A percentile compares a stretch with the other conserved stretches of the same genome.
Evolutionary conservation across 2,797 vertebrate species (phyloP).

Genomic region (Rhodeus uyekii): DNA sequence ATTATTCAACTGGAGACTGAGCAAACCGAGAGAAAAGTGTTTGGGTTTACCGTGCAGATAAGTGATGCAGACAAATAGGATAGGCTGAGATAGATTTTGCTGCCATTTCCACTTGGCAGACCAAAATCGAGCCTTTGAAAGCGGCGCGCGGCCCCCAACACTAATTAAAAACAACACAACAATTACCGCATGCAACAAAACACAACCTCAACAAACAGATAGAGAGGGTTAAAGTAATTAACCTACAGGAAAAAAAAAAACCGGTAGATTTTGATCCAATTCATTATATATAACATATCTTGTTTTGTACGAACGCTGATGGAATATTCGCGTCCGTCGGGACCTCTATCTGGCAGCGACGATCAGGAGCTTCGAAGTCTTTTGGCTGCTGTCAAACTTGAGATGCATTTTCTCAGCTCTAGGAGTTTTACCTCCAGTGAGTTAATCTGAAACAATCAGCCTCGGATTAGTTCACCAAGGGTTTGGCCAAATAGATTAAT

Average conservation of each 20-base stretch:
- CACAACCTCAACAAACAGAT: constrained; percentile 76
- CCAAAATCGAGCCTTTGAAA: constrained; percentile 60
- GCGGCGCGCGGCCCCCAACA: constrained; percentile 32
- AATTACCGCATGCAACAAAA: constrained; percentile 52
- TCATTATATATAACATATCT: constrained; percentile 71
- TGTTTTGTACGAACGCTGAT: constrained; percentile 50
- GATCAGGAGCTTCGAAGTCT: constrained; percentile 9
- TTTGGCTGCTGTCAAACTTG: constrained; percentile 28
- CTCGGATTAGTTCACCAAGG: constrained; percentile 22
- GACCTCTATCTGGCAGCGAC: constrained; percentile 24
- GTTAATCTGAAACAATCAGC: constrained; percentile 33
- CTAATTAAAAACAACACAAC: constrained; percentile 59
- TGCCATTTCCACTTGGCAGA: constrained; percentile 69
- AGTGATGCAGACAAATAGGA: constrained; percentile 60
- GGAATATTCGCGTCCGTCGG: constrained; percentile 42
- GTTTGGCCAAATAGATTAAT: constrained; percentile 46
- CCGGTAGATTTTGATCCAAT: constrained; percentile 69
- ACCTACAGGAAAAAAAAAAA: constrained; percentile 75
- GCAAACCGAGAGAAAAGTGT: constrained; percentile 58
- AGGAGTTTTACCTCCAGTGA: constrained; percentile 16
- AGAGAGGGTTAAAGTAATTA: constrained; percentile 80
- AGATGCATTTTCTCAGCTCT: background rate
- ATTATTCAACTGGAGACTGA: constrained; percentile 71
- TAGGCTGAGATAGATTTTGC: constrained; percentile 56
- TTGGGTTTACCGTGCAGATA: constrained; percentile 64